Conservation (phyloP, 2,113 vertebrate genomes). For the Poecilia latipinna region DNA sequence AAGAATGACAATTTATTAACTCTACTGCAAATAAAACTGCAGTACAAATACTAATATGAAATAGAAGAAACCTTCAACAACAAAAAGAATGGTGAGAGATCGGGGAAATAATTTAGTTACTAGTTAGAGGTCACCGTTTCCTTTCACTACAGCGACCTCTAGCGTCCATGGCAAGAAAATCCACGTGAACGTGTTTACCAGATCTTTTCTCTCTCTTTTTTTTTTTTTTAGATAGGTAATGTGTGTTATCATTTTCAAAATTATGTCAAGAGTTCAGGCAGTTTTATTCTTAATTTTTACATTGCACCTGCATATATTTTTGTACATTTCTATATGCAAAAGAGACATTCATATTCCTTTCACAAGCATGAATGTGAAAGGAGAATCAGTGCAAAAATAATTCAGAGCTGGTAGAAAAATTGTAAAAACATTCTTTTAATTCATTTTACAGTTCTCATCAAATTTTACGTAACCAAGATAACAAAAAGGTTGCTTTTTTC, state of each 20-base stretch:
- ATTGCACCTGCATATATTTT: no score
- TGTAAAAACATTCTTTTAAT: conserved; percentile 61
- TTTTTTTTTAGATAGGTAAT: not conserved
- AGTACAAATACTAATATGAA: not conserved
- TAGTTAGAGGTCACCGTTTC: not conserved
- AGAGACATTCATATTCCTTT: no score
- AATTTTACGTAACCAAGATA: conserved; percentile 48
- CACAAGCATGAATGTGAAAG: not conserved
- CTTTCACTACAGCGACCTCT: not conserved
- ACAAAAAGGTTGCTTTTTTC: conserved; percentile 18
- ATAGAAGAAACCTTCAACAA: not conserved
- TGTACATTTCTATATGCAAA: no score
- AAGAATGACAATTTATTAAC: not conserved
- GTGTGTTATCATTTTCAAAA: not conserved
- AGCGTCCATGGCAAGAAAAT: not conserved
- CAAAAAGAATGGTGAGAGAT: not conserved
- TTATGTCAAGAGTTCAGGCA: not conserved
- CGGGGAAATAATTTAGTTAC: not conserved
- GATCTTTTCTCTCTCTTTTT: no score
- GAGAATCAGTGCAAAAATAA: not conserved
- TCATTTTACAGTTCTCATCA: conserved; percentile 45
- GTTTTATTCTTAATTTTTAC: not conserved
- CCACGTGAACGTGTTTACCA: not conserved
- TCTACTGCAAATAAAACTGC: not conserved
- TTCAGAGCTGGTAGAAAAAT: conserved; percentile 3